Evolutionary conservation across 2,797 vertebrate species (phyloP).

Genomic region (Mus spretus): DNA sequence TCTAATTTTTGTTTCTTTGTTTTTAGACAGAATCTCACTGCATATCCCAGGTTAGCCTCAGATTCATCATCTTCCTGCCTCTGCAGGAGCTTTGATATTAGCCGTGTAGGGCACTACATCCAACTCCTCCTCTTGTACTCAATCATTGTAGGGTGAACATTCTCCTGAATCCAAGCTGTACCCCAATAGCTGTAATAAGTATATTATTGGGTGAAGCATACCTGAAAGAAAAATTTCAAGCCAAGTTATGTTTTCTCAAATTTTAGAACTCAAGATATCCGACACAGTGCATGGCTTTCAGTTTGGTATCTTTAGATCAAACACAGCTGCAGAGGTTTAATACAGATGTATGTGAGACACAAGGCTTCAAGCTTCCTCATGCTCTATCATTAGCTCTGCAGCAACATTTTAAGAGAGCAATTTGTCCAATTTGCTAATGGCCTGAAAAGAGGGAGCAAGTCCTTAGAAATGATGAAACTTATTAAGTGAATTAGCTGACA

Average conservation of each 20-base stretch:
- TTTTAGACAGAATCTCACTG: background rate
- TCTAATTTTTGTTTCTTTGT: background rate
- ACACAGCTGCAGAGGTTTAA: background rate
- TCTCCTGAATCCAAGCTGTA: conserved; percentile 25
- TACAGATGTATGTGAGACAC: background rate
- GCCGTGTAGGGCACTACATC: background rate
- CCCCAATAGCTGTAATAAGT: background rate
- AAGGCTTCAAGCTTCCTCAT: background rate
- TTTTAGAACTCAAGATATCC: conserved; percentile 23
- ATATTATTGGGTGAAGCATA: background rate
- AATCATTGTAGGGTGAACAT: background rate
- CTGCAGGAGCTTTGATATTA: background rate
- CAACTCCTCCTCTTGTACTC: background rate
- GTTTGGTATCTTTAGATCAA: background rate
- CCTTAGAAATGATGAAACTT: conserved; percentile 54
- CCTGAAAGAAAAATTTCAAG: background rate
- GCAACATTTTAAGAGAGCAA: conserved; percentile 46
- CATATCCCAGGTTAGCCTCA: background rate
- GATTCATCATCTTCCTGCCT: background rate
- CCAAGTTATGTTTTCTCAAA: background rate
- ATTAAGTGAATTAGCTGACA: background rate
- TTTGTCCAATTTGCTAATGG: conserved; percentile 3
- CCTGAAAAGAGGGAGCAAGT: conserved; percentile 33
- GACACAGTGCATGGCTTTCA: background rate
- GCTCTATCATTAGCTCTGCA: background rate